These are phyloP conservation scores for Tipula vernalis DNA, from an alignment of 2,888 invertebrate genomes.

Conservation along the genomic window DNA sequence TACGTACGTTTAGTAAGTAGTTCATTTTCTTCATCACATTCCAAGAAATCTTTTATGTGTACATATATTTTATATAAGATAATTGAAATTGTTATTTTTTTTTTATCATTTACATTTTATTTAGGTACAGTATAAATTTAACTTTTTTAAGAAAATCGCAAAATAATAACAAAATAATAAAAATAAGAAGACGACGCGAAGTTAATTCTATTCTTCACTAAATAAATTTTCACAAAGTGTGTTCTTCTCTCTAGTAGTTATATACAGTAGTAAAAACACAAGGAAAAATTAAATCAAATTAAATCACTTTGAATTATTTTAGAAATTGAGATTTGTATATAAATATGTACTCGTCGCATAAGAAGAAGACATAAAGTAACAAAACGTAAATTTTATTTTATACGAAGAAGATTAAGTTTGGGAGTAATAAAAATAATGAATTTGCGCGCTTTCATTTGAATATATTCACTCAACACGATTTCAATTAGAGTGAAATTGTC, in stretches of 20 bases:
- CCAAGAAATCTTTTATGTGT: not conserved
- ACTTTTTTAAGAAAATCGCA: not conserved
- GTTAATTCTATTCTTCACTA: not conserved
- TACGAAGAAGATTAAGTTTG: not conserved
- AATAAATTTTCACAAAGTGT: constrained; percentile 4
- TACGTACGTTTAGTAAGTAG: not conserved
- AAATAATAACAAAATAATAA: not conserved
- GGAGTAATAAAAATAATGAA: not conserved
- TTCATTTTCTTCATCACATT: not conserved
- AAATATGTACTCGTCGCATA: not conserved
- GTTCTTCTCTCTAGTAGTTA: not conserved
- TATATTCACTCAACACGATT: not conserved
- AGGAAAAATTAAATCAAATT: constrained; percentile 4
- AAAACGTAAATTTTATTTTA: not conserved
- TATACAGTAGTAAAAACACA: not conserved
- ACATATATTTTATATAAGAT: not conserved
- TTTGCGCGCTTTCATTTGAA: not conserved
- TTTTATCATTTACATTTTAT: not conserved
- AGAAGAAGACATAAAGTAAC: not conserved
- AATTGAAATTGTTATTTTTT: not conserved
- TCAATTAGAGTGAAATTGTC: not conserved
- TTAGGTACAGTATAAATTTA: not conserved
- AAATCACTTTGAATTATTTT: not conserved
- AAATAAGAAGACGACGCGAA: not conserved
- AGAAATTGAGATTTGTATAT: not conserved